These are phyloP conservation scores for Epizoanthus ramosus DNA, from an alignment of 92 coral and sea anemone species.

Conservation along the genomic window DNA sequence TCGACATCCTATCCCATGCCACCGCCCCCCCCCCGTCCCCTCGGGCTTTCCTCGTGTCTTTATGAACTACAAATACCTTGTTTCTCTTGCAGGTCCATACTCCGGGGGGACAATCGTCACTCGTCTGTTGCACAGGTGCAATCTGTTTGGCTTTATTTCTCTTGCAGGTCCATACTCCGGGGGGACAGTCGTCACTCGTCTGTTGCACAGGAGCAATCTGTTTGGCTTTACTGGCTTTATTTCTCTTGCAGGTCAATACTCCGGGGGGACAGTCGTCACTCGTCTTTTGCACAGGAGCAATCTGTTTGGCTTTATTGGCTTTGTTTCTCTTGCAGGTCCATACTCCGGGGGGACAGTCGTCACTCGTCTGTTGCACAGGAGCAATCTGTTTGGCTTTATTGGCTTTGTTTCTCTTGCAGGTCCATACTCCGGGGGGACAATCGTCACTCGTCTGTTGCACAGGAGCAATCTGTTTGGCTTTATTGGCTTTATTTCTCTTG, in stretches of 20 bases:
- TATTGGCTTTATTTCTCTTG: not conserved
- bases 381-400: not conserved
- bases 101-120: slow-evolving; percentile 29
- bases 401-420: not conserved
- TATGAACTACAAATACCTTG: not conserved
- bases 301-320: no score
- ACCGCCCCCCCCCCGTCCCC: no score
- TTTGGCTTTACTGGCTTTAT: no score
- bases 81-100: slow-evolving; percentile 25
- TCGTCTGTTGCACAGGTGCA: not conserved
- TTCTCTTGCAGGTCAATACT: slow-evolving; percentile 17
- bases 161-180: slow-evolving; percentile 31
- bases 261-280: slow-evolving; percentile 33
- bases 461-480: not conserved
- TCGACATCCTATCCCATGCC: no score
- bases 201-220: no score
- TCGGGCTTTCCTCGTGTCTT: no score
- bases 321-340: slow-evolving; percentile 4
- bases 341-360: slow-evolving; percentile 13
- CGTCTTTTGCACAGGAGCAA: no score
- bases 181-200: slow-evolving; percentile 26
- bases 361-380: not conserved
- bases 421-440: slow-evolving; percentile 17
- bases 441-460: not conserved
- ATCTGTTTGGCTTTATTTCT: not conserved